Percentiles rank a stretch among this genome's conserved stretches.
These are phyloP conservation scores for Conchocele bisecta DNA, from an alignment of 2,888 invertebrate species.

Conservation along the genomic window DNA sequence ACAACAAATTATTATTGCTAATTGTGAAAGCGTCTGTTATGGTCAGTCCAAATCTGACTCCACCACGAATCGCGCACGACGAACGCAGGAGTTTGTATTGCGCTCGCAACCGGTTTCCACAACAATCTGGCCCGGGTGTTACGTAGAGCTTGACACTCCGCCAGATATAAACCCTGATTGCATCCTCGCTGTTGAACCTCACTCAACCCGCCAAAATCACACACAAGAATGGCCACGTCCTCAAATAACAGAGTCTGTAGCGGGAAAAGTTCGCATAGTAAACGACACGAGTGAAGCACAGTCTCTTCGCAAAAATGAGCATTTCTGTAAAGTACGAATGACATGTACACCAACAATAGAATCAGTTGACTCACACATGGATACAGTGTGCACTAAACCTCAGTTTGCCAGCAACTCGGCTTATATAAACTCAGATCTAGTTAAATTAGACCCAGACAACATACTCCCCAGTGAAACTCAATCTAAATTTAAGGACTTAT, in stretches of 20 bases:
- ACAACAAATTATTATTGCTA: slow-evolving; percentile 24
- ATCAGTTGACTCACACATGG: background rate
- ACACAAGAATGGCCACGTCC: background rate
- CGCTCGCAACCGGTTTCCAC: background rate
- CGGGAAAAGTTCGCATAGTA: slow-evolving; percentile 11
- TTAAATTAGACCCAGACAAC: slow-evolving; percentile 17
- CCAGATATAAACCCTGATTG: background rate
- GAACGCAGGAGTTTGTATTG: slow-evolving; percentile 17
- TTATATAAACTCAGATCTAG: too few relatives aligned
- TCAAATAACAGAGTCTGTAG: slow-evolving; percentile 5
- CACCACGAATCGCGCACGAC: background rate
- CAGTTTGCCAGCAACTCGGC: too few relatives aligned
- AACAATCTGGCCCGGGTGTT: slow-evolving; percentile 15
- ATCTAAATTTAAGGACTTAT: background rate
- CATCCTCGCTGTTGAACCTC: slow-evolving; percentile 1
- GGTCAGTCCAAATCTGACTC: background rate
- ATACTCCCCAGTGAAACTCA: background rate
- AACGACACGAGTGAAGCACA: slow-evolving; percentile 17
- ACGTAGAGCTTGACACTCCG: slow-evolving; percentile 1
- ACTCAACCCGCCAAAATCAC: background rate
- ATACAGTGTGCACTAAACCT: too few relatives aligned
- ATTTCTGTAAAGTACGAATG: background rate
- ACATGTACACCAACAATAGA: too few relatives aligned
- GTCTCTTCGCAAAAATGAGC: slow-evolving; percentile 21
- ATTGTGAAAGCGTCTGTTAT: slow-evolving; percentile 5